Evolutionary conservation across 53 echinoderm and acorn worm species (phyloP).

Genomic region (Apostichopus leukothele): DNA sequence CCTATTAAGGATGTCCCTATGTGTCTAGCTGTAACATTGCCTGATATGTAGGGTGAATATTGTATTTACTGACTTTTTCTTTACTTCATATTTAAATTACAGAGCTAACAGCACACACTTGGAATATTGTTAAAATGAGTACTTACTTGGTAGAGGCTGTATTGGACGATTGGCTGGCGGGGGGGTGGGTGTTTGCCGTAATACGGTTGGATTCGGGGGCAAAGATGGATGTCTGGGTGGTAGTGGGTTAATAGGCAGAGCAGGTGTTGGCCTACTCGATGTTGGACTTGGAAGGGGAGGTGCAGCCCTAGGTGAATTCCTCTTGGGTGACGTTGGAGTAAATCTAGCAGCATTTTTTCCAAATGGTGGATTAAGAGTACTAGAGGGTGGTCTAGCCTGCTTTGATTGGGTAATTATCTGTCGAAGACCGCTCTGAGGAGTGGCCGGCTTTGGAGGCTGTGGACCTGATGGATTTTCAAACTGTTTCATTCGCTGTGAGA

Average conservation of each 20-base stretch:
- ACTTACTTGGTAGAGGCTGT: neutral
- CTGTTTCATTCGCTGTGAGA: neutral
- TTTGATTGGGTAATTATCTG: neutral
- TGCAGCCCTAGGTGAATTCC: neutral
- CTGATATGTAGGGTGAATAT: too few species aligned
- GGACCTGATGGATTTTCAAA: neutral
- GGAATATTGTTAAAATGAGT: neutral
- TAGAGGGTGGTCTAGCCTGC: neutral
- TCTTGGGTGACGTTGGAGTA: neutral
- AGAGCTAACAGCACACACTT: too few species aligned
- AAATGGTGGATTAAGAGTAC: neutral
- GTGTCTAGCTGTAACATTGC: too few species aligned
- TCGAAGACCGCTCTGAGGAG: neutral
- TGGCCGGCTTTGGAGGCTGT: neutral
- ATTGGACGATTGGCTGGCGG: neutral
- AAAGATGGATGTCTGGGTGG: neutral
- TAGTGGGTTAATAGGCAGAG: neutral
- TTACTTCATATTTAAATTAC: too few species aligned
- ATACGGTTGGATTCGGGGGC: neutral
- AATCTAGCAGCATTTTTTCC: neutral
- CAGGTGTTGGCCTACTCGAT: neutral
- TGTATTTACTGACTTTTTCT: too few species aligned
- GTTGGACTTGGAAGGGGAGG: constrained; percentile 25
- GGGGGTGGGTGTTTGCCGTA: neutral
- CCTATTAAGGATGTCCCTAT: too few species aligned